phyloP scores from a whole-genome alignment of 2,888 invertebrate species.

The Eudemis profundana region DNA sequence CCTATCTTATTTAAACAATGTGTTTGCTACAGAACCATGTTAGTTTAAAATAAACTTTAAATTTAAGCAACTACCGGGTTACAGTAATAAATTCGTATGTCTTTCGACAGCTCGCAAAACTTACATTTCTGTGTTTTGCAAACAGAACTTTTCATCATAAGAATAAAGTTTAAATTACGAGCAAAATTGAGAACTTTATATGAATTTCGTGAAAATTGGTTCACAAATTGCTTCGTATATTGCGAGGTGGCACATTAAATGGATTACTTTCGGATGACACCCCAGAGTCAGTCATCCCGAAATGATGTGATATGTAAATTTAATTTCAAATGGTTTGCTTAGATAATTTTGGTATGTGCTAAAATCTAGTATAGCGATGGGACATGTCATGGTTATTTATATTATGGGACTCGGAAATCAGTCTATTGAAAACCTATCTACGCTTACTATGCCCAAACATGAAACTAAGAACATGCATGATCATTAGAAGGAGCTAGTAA shows the following conservation, averaged over 20 bases:
- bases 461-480: too few relatives aligned
- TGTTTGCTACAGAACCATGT: not conserved
- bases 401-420: not conserved
- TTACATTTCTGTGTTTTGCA: not conserved
- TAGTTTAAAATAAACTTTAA: not conserved
- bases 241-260: slow-evolving; percentile 26
- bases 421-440: not conserved
- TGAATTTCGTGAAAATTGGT: not conserved
- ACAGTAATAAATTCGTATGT: not conserved
- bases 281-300: slow-evolving; percentile 20
- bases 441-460: too few relatives aligned
- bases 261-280: slow-evolving; percentile 24
- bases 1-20: not conserved
- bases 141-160: not conserved
- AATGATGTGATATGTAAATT: slow-evolving; percentile 24
- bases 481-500: too few relatives aligned
- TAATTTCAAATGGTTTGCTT: slow-evolving; percentile 7
- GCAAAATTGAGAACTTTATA: not conserved
- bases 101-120: not conserved
- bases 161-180: not conserved
- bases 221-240: slow-evolving; percentile 22
- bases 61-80: not conserved
- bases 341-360: not conserved
- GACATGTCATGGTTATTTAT: not conserved
- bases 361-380: not conserved